Conservation (phyloP, 2,888 invertebrate species). For the Drosophila suboccidentalis region DNA sequence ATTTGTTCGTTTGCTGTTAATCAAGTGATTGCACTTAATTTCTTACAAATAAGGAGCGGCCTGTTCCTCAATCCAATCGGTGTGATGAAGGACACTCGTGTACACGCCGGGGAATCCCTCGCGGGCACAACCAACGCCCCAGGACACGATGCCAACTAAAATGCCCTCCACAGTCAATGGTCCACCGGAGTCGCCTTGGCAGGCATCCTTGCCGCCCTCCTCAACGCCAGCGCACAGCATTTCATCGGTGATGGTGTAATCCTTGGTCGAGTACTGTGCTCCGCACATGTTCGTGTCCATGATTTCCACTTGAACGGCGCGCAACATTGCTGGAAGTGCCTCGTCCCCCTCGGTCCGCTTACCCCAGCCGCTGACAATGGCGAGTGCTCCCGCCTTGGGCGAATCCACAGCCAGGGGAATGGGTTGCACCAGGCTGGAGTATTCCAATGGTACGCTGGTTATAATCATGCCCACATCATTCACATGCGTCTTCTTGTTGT, state of each 20-base stretch:
- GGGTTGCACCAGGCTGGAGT: conserved; percentile 84
- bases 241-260: conserved; percentile 71
- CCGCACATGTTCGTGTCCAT: conserved; percentile 86
- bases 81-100: conserved; percentile 66
- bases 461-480: conserved; percentile 88
- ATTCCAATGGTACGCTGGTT: conserved; percentile 86
- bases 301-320: conserved; percentile 86
- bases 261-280: conserved; percentile 84
- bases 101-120: conserved; percentile 81
- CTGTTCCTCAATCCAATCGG: conserved; percentile 69
- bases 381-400: conserved; percentile 63
- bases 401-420: conserved; percentile 79
- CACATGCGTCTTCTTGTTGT: conserved; percentile 85
- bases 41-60: conserved; percentile 64
- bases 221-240: conserved; percentile 82
- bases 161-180: conserved; percentile 74
- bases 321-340: conserved; percentile 79
- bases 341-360: conserved; percentile 68
- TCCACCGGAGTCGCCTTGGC: conserved; percentile 84
- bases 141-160: conserved; percentile 81
- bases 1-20: conserved; percentile 41
- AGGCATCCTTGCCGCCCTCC: conserved; percentile 78
- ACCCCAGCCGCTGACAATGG: conserved; percentile 83
- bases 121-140: conserved; percentile 82
- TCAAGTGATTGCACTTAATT: neutral